A percentile compares a stretch with the other conserved stretches of the same genome.
Conservation (phyloP, 2,888 invertebrate genomes). For the Rutpela maculata region DNA sequence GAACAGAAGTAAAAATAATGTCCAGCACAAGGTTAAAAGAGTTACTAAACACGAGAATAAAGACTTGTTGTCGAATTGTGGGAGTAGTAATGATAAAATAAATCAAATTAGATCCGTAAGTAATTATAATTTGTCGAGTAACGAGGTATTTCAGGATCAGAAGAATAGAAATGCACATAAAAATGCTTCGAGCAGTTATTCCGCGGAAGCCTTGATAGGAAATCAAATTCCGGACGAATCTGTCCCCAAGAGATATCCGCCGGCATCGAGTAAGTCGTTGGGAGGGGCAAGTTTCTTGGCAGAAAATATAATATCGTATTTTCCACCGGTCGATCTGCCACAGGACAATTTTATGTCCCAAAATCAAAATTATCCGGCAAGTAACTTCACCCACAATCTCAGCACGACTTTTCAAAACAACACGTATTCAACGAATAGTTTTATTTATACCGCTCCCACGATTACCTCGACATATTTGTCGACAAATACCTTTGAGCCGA, state of each 20-base stretch:
- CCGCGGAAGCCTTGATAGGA: constrained; percentile 72
- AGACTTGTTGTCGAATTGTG: constrained; percentile 5
- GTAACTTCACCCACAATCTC: constrained; percentile 65
- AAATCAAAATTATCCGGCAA: constrained; percentile 68
- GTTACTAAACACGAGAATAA: constrained; percentile 44
- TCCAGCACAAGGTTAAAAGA: constrained; percentile 45
- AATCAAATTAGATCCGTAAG: not conserved
- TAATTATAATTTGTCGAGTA: constrained; percentile 24
- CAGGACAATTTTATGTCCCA: constrained; percentile 68
- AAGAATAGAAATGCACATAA: constrained; percentile 61
- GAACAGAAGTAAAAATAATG: constrained; percentile 56
- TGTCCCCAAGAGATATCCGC: constrained; percentile 57
- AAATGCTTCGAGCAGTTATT: constrained; percentile 69
- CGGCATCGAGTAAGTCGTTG: constrained; percentile 62
- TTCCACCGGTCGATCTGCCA: constrained; percentile 69
- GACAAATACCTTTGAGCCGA: constrained; percentile 65
- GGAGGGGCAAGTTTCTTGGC: constrained; percentile 67
- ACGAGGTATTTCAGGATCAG: constrained; percentile 57
- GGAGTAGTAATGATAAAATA: not conserved
- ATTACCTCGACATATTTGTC: constrained; percentile 67
- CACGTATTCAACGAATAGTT: constrained; percentile 64
- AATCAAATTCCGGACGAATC: constrained; percentile 62
- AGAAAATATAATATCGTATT: constrained; percentile 71
- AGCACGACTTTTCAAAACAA: constrained; percentile 65
- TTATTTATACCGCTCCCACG: constrained; percentile 64